Base-by-base conservation (phyloP, 2,888 invertebrate genomes). In the Anodontia alba region DNA sequence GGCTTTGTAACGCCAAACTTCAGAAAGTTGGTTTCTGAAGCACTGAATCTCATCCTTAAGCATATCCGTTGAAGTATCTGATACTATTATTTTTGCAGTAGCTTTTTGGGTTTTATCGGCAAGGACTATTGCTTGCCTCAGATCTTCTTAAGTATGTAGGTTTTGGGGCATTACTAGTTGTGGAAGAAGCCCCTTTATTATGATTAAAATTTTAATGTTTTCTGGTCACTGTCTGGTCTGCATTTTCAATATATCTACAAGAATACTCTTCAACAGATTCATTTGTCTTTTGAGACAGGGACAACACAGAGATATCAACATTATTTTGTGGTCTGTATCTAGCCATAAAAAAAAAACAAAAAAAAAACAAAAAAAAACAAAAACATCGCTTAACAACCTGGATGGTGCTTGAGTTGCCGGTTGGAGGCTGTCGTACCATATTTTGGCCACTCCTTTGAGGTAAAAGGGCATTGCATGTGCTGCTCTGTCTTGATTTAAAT, bases 181-280 rank as follows among this genome's bases (percentile, higher is more conserved):
- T 26, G 66, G 66, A 10, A 33, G 31, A 12, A 66, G 66, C 20
- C 29, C 66, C 31, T 66, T 66, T 12, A n/a, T 36, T 7, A 66
- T 33, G 7, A 66, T 66, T 5, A 23, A 66, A 33, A 66, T 36
- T 66, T 31, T 12, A 17, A 66, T 31, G 20, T 12, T 36, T 66
- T 66, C 66, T 29, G 66, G 66, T 17, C 7, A 36, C 15, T 66
- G 20, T 66, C 57, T 31, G 8, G 33, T 23, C 66, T 66, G 66
- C 66, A 66, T 31, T 66, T 23, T 66, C 66, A 26, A 66, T n/a
- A n/a, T n/a, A n/a, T n/a, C n/a, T 66, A 33, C 33, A 20, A 66
- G 29, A 66, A 31, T 10, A 66, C 23, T 66, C 66, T 29, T 66
- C 66, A 7, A 66, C 66, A 33, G 66, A 15, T 26, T 66, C 66